These are phyloP conservation scores for Neolamprologus variostigma DNA, from an alignment of 2,113 vertebrate genomes.

Conservation along the genomic window DNA sequence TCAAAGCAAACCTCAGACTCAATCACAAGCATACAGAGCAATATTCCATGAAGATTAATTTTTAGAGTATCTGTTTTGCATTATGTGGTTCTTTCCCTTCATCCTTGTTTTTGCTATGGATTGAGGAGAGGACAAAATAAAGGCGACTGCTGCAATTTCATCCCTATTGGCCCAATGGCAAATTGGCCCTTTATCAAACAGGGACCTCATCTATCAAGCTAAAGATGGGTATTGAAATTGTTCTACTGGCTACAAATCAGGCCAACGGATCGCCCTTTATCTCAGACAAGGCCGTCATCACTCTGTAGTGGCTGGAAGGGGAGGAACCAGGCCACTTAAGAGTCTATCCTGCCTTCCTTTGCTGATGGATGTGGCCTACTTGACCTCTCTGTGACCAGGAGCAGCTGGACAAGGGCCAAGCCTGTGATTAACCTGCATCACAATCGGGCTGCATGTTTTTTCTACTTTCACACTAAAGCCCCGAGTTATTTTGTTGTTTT, in stretches of 20 bases:
- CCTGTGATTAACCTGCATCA: constrained; percentile 26
- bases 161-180: constrained; percentile 65
- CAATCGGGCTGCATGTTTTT: background rate
- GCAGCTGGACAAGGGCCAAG: constrained; percentile 32
- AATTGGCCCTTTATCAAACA: constrained; percentile 75
- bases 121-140: constrained; percentile 65
- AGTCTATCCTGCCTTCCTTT: constrained; percentile 42
- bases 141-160: constrained; percentile 68
- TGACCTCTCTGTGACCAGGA: constrained; percentile 65
- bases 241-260: constrained; percentile 72
- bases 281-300: constrained; percentile 72
- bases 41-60: background rate
- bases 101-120: constrained; percentile 45
- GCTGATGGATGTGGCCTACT: constrained; percentile 61
- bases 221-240: constrained; percentile 76
- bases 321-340: constrained; percentile 49
- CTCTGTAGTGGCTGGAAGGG: constrained; percentile 60
- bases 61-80: constrained; percentile 25
- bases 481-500: background rate
- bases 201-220: constrained; percentile 68
- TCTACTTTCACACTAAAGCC: background rate
- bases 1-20: constrained; percentile 4
- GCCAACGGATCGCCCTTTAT: constrained; percentile 70
- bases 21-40: background rate
- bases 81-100: background rate